Evolutionary conservation across 1,140 invertebrate genomes (phyloP), one percentile per base, ranked within the genome.

Genomic region (Lepidostoma basale): DNA sequence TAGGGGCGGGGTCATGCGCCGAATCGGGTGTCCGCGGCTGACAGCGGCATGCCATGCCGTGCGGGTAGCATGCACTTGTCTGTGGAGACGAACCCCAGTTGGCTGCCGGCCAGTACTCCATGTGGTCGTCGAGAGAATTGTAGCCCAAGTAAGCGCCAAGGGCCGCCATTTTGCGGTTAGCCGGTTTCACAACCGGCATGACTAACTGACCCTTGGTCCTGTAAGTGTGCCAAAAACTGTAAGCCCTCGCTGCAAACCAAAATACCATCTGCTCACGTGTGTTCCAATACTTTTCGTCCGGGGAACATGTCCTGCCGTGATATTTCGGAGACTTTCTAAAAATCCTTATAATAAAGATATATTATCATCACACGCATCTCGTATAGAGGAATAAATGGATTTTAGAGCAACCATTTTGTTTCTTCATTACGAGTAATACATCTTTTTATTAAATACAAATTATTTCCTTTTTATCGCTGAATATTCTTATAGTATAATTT

Each of bases 31-130:
- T n/a, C n/a, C n/a, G 4, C 6, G 44, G 22, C 6, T 47, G 44
- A 22, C 44, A 22, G 23, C 16, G 20, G 44, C 33, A 58, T 14
- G 23, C 47, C 26, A 39, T 9, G 33, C 40, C 25, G 18, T 67
- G 45, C 60, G 28, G 47, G n/a, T 14, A 28, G 58, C 67, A 69
- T 69, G 67, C 67, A 69, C 36, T 69, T 42, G 26, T 54, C 18
- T 39, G 33, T 64, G 66, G 10, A 56, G 77, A 83, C 82, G 75
- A 82, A 85, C 84, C 84, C 85, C 84, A 86, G 77, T 85, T 83
- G 66, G 84, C 84, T 74, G 77, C 75, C 62, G 83, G 83, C 84
- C 85, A 85, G 75, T 82, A 81, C 75, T 85, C 81, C 83, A 85
- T 81, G 68, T 78, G 80, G 70, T 82, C 75, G 67, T 82, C 79